Conservation (phyloP, 2,797 vertebrate genomes). For the Psittacula echo region DNA sequence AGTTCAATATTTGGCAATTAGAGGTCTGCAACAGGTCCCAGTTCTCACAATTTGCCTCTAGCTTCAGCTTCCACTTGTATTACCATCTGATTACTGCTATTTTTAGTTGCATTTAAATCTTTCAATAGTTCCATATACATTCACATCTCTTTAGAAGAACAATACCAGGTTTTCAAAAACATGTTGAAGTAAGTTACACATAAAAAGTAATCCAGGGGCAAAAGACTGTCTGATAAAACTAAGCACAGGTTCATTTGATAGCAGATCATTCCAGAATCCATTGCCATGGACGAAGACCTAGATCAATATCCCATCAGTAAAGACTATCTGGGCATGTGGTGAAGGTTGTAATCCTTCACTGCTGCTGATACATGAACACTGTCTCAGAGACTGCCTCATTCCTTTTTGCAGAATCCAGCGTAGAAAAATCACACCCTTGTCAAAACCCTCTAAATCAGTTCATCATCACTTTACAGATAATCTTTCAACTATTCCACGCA, state of each 20-base stretch:
- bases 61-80: not conserved
- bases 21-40: not conserved
- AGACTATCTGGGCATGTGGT: not conserved
- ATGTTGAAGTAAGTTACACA: not conserved
- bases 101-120: not conserved
- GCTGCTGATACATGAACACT: not conserved
- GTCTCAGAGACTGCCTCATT: not conserved
- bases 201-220: conserved; percentile 8
- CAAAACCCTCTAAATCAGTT: not conserved
- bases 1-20: not conserved
- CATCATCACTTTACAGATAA: not conserved
- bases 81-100: not conserved
- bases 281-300: not conserved
- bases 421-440: not conserved
- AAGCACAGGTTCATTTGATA: not conserved
- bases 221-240: not conserved
- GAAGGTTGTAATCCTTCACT: not conserved
- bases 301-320: conserved; percentile 31
- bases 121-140: not conserved
- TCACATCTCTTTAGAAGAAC: not conserved
- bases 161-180: not conserved
- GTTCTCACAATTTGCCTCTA: not conserved
- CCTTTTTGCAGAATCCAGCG: not conserved
- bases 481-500: not conserved
- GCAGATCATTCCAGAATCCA: not conserved